phyloP scores from a whole-genome alignment of 2,888 invertebrate species.

The Bhutanitis thaidina region DNA sequence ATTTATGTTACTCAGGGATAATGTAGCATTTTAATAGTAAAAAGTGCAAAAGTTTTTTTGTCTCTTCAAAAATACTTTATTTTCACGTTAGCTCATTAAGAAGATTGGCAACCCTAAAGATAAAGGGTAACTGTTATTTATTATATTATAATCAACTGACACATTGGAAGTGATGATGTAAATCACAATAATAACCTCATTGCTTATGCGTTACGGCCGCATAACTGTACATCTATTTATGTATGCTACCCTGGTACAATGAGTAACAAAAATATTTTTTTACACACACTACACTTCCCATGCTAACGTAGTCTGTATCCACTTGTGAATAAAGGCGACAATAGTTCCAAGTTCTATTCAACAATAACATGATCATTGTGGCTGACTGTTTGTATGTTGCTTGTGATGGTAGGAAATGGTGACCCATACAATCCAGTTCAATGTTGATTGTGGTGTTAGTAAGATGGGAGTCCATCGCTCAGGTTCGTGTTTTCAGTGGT shows the following conservation, averaged over 20 bases:
- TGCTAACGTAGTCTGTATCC: background rate
- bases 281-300: background rate
- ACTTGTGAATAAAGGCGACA: background rate
- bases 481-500: constrained; percentile 28
- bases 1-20: too few species aligned
- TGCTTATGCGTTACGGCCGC: constrained; percentile 54
- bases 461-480: constrained; percentile 25
- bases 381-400: background rate
- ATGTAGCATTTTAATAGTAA: too few species aligned
- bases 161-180: constrained; percentile 37
- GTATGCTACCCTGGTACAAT: constrained; percentile 21
- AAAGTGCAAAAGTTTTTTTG: too few species aligned
- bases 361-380: background rate
- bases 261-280: constrained; percentile 9
- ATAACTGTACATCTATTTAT: constrained; percentile 67
- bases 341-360: background rate
- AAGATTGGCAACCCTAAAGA: too few species aligned
- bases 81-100: too few species aligned
- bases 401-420: constrained; percentile 15
- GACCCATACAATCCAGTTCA: constrained; percentile 6
- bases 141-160: constrained; percentile 14
- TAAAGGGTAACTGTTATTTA: background rate
- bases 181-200: constrained; percentile 51
- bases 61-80: too few species aligned
- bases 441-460: background rate